Evolutionary conservation across 2,797 vertebrate genomes (phyloP), one percentile per base, ranked within the genome.

Genomic region (Myotis findleyi): DNA sequence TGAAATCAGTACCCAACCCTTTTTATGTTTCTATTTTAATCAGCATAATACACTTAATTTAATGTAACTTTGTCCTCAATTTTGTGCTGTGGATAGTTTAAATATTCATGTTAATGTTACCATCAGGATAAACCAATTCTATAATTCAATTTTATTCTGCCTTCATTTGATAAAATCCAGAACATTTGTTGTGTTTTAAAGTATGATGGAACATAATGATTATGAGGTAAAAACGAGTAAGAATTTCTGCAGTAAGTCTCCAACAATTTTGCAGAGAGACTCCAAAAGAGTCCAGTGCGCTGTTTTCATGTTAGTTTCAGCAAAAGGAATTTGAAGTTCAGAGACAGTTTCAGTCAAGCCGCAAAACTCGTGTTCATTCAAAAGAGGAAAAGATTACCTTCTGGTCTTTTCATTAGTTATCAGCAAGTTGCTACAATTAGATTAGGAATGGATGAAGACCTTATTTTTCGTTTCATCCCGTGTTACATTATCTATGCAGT

Each of bases 331-430:
- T 95, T 97, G 82, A 94, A 97, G 73, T 97, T 96, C 96, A 90
- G 89, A 86, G 68, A 95, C 57, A 94, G 94, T 93, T 90, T 92
- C 95, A 94, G 86, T 85, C 7, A 3, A 77, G 87, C 91, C 96
- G 94, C 83, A 95, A 94, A 95, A 73, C 3, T 90, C 82, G 84
- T 95, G 90, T 97, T 93, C 82, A 80, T 90, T 95, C 83, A 23
- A 94, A 98, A 95, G 80, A 94, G 68, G 91, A 93, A 91, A 86
- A 85, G 93, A 96, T 95, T 97, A 77, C 87, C 69, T 97, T 95
- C 95, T 97, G 88, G 95, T 96, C 85, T 95, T 97, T 97, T 96
- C 93, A 97, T 97, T 97, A 97, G 86, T 95, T 96, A 94, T 93
- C 96, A 97, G 95, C 87, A 97, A 94, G 93, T 95, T 94, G 49